Conservation (phyloP, 2,888 invertebrate species). For the Beris chalybata region DNA sequence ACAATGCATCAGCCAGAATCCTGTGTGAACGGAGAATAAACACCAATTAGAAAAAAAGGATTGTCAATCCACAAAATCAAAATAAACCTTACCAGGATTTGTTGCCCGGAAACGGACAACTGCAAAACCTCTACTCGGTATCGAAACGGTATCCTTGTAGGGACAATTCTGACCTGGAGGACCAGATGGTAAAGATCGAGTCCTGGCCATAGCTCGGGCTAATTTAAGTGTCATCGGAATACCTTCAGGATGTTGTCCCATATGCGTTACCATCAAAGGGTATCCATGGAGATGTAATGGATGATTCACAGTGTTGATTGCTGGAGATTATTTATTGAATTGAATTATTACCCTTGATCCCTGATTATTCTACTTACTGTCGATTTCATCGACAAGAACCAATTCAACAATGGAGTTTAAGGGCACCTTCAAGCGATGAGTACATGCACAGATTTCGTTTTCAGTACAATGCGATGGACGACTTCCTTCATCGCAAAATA, state of each 20-base stretch:
- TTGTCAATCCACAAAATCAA: neutral
- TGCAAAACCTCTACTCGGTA: conserved; percentile 49
- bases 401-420: conserved; percentile 47
- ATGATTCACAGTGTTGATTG: conserved; percentile 48
- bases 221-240: conserved; percentile 42
- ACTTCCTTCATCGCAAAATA: conserved; percentile 46
- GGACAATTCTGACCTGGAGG: conserved; percentile 39
- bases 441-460: conserved; percentile 42
- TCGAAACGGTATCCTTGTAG: conserved; percentile 51
- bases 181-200: neutral
- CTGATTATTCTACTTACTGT: conserved; percentile 42
- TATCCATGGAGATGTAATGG: conserved; percentile 53
- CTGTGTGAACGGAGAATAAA: conserved; percentile 36
- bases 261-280: conserved; percentile 50
- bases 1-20: conserved; percentile 49
- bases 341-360: too few relatives aligned
- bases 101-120: conserved; percentile 46
- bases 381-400: conserved; percentile 49
- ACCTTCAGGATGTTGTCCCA: conserved; percentile 42
- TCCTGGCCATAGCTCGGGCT: conserved; percentile 41
- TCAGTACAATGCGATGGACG: conserved; percentile 42
- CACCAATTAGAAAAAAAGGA: neutral
- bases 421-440: conserved; percentile 47
- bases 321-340: conserved; percentile 38
- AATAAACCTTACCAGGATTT: conserved; percentile 44